Conservation (phyloP, 92 coral and sea anemone genomes). For the Palythoa grandis region DNA sequence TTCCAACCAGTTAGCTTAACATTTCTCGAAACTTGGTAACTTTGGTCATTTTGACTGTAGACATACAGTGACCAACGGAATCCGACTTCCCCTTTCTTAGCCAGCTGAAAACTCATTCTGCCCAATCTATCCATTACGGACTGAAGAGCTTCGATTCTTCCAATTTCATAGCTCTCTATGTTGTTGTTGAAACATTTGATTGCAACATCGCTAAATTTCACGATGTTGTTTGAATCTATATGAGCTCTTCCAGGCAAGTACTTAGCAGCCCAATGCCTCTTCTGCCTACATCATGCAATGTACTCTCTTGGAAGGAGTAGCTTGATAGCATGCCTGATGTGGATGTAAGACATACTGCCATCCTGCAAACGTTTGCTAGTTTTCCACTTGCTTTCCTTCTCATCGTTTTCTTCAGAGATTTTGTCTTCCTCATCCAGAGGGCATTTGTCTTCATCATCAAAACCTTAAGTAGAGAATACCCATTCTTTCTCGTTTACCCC, state of each 20-base stretch:
- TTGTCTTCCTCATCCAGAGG: too few relatives aligned
- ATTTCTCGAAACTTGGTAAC: conserved; percentile 28
- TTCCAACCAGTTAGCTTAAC: conserved; percentile 43
- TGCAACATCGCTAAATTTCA: conserved; percentile 51
- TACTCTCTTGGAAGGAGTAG: conserved; percentile 45
- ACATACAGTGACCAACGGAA: conserved; percentile 41
- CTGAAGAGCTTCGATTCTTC: conserved; percentile 44
- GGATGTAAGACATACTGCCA: conserved; percentile 23
- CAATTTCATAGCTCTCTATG: conserved; percentile 26
- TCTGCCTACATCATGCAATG: conserved; percentile 53
- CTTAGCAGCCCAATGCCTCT: conserved; percentile 63
- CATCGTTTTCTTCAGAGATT: too few relatives aligned
- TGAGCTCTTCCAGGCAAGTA: conserved; percentile 63
- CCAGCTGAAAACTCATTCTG: conserved; percentile 42
- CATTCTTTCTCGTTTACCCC: too few relatives aligned
- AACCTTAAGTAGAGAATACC: too few relatives aligned
- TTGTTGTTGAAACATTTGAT: conserved; percentile 27
- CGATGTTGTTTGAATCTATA: conserved; percentile 56
- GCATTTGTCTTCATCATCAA: too few relatives aligned
- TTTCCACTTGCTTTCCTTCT: conserved; percentile 24
- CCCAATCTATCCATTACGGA: conserved; percentile 37
- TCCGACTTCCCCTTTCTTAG: conserved; percentile 7
- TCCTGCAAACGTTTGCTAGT: conserved; percentile 6
- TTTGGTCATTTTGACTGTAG: not conserved
- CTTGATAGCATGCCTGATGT: conserved; percentile 53